Percentiles rank a stretch among this genome's conserved stretches.
Conservation (phyloP, 2,113 vertebrate species). For the Aleadryas rufinucha region DNA sequence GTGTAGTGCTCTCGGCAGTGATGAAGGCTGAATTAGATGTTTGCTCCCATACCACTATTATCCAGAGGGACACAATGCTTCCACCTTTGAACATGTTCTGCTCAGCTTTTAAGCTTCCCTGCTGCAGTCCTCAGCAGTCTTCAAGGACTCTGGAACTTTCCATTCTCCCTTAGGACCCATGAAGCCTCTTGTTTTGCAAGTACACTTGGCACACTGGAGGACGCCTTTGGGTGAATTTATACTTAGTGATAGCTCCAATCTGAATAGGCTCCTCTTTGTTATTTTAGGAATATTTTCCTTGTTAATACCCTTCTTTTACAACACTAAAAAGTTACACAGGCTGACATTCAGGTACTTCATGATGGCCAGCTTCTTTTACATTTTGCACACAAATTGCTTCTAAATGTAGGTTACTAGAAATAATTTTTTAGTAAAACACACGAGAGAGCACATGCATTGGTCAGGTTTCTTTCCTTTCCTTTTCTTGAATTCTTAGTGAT, state of each 20-base stretch:
- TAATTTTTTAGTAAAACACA: neutral
- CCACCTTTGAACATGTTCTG: neutral
- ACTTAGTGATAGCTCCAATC: neutral
- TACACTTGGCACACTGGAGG: neutral
- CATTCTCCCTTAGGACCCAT: neutral
- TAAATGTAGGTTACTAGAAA: neutral
- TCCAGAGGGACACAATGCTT: neutral
- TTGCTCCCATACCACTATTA: neutral
- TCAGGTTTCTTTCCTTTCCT: neutral
- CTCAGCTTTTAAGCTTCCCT: neutral
- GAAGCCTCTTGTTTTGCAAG: neutral
- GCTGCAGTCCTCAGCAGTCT: neutral
- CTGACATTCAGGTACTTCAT: neutral
- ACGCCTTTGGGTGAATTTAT: neutral
- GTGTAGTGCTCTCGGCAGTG: neutral
- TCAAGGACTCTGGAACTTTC: neutral
- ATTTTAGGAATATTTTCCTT: neutral
- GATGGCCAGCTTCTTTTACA: neutral
- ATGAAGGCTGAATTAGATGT: neutral
- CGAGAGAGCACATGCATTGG: neutral
- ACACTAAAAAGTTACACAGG: neutral
- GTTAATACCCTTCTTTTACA: neutral
- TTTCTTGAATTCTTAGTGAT: neutral
- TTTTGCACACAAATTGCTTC: neutral
- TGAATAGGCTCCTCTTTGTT: neutral